These are phyloP conservation scores for Poecilia velifera DNA, from an alignment of 2,797 vertebrate genomes.

Conservation along the genomic window DNA sequence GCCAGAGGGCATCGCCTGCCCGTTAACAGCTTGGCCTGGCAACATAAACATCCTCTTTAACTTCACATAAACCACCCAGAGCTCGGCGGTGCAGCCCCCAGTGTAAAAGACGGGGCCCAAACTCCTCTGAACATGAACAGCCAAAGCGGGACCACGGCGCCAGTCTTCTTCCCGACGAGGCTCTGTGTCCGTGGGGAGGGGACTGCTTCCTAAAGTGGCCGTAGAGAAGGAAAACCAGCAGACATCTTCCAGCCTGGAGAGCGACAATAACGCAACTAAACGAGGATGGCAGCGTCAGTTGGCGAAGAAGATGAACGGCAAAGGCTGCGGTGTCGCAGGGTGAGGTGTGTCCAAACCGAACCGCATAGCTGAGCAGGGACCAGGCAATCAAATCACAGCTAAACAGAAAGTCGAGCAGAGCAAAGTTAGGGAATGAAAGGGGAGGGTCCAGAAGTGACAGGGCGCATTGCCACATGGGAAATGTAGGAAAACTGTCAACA, in stretches of 20 bases:
- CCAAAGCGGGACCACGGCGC: background rate
- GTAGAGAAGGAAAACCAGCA: conserved; percentile 22
- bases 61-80: conserved; percentile 11
- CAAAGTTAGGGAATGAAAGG: conserved; percentile 33
- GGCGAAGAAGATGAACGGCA: conserved; percentile 10
- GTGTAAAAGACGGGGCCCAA: background rate
- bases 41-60: conserved; percentile 40
- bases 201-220: conserved; percentile 43
- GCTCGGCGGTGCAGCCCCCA: background rate
- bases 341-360: conserved; percentile 33
- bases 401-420: conserved; percentile 48
- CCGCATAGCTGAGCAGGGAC: conserved; percentile 11
- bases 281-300: fast-evolving
- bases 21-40: conserved; percentile 57
- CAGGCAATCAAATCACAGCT: conserved; percentile 69
- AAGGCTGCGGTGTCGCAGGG: conserved; percentile 6
- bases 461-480: conserved; percentile 62
- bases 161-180: conserved; percentile 23
- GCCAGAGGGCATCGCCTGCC: conserved; percentile 57
- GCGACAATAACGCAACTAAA: background rate
- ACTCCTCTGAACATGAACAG: conserved; percentile 1
- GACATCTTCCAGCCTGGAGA: conserved; percentile 40
- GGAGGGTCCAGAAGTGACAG: conserved; percentile 42
- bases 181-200: conserved; percentile 13
- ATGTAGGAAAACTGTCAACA: conserved; percentile 35